Base-by-base conservation (phyloP, 2,888 invertebrate genomes). In the Cylloceria caligata region DNA sequence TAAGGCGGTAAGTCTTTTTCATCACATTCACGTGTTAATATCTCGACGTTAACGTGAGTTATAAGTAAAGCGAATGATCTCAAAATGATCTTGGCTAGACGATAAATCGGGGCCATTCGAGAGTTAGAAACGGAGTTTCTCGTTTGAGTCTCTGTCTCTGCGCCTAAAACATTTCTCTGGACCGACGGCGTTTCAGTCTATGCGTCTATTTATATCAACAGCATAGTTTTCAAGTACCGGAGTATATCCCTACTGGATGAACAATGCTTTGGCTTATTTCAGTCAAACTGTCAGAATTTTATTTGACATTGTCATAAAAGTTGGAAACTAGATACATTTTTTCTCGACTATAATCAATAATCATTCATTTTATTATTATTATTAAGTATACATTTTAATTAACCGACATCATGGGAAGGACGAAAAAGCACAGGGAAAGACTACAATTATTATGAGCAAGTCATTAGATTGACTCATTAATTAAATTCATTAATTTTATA, bases 121-220 rank as follows among this genome's bases (percentile, higher is more conserved):
- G 75, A 57, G 69, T 71, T 65, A 60, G 30, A 65, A 73, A 67
- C 55, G 39, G 45, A 27, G 62, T 60, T 34, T 42, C 67, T 68
- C 71, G 65, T 45, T 73, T 49, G 73, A 30, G 68, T 73, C 42
- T 67, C 27, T 36, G 49, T 45, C 74, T 71, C 62, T 71, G 39
- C 34, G 69, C 16, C 74, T 71, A 39, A 78, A 82, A 78, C 81
- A 71, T 60, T 74, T 78, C 71, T 68, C 69, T 69, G 69, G 69
- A 69, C 45, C 60, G 52, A 21, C 36, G 30, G 68, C 64, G 64
- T 60, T 65, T 47, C 49, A 34, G 27, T 57, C 74, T 21, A 6
- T 34, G 68, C 64, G 72, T 68, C 81, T 82, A 82, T 82, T 82
- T 75, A 82, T 82, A 79, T 52, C 79, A 45, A 64, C 62, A 75